Base-by-base conservation (phyloP, 2,888 invertebrate genomes). In the Proisotoma minuta region DNA sequence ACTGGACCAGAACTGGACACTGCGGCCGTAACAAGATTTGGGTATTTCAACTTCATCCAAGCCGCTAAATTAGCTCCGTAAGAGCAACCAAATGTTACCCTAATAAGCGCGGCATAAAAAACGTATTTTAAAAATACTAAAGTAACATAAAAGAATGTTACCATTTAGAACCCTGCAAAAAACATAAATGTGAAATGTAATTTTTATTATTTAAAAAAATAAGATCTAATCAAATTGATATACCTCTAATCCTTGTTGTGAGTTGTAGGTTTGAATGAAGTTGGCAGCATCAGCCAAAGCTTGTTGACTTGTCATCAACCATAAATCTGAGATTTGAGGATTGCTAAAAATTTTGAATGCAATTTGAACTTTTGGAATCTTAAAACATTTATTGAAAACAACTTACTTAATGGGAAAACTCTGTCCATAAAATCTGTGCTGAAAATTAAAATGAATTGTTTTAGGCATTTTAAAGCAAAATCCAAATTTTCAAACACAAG, bases 61-160 rank as follows among this genome's bases (percentile, higher is more conserved):
- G 96, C 89, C 0, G 97, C 83, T 34, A 98, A 78, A 97, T 98
- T 98, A 27, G 97, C 97, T 0, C 97, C 97, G 77, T 98, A 98
- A 0, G 94, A 95, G 0, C 97, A 91, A 75, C 86, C 82, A 76
- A 86, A 84, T 1, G 88, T 89, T 68, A 97, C 49, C 26, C 23
- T n/a, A n/a, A n/a, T n/a, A n/a, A n/a, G n/a, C n/a, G n/a, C n/a
- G 79, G 1, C 43, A 51, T 52, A 52, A 28, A 28, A 27, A 52
- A 52, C 27, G 15, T 49, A 48, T 18, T 18, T 12, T 5, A 48
- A 18, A 12, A 48, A 5, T 48, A 12, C 8, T 18, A 48, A 48
- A 12, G 12, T 12, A 48, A 48, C 8, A 48, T 5, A 8, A 48
- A 48, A 48, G 8, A 5, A 48, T 5, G 18, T 26, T n/a, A n/a